Evolutionary conservation across 2,113 vertebrate species (phyloP).

Genomic region (Rhizomys pruinosus): DNA sequence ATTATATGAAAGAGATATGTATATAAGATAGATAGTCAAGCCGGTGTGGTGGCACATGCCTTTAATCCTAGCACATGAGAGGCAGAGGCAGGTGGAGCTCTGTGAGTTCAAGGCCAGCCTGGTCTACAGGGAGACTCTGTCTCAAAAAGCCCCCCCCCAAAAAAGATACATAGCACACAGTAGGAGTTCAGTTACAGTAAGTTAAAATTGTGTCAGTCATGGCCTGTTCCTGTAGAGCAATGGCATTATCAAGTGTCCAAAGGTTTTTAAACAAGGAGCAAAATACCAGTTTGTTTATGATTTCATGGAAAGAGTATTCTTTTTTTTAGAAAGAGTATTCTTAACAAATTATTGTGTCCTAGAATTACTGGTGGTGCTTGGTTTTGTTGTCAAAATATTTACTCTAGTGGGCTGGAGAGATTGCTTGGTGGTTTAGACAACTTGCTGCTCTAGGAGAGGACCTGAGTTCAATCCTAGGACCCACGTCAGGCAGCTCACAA

Average conservation of each 20-base stretch:
- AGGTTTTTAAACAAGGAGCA: slow-evolving; percentile 29
- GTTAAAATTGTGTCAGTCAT: background rate
- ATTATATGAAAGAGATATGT: background rate
- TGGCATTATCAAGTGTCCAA: background rate
- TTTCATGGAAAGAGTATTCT: slow-evolving; percentile 8
- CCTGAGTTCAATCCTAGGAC: background rate
- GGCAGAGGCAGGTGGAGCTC: no score
- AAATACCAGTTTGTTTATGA: background rate
- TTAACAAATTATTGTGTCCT: background rate
- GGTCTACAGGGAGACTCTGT: no score
- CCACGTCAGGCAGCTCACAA: background rate
- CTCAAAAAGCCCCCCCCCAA: no score
- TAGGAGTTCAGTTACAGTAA: background rate
- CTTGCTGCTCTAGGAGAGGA: background rate
- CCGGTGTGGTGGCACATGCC: no score
- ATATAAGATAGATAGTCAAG: background rate
- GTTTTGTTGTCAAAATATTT: slow-evolving; percentile 41
- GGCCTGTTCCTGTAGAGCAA: background rate
- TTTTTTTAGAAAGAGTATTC: background rate
- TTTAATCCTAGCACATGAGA: no score
- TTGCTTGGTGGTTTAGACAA: background rate
- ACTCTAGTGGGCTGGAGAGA: background rate
- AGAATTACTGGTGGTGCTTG: background rate
- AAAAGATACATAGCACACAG: no score
- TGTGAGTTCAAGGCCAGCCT: no score